phyloP scores from a whole-genome alignment of 1,140 invertebrate species.

The Megathymus violae region DNA sequence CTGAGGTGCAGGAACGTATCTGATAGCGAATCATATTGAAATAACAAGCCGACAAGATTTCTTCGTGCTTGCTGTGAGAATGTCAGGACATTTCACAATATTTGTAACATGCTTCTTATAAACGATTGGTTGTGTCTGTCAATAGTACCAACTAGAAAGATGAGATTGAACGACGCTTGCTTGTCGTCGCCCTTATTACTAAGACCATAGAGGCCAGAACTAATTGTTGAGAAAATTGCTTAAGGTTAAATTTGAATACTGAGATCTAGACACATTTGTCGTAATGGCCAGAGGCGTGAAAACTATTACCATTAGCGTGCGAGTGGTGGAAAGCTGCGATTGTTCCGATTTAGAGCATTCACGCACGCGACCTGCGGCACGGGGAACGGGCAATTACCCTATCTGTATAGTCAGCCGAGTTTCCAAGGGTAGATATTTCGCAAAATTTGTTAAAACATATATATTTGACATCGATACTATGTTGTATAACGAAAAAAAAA shows the following conservation, averaged over 20 bases:
- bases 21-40: too few relatives aligned
- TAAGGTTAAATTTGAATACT: constrained; percentile 1
- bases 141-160: too few relatives aligned
- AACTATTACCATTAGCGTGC: constrained; percentile 29
- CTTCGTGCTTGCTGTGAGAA: too few relatives aligned
- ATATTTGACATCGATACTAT: too few relatives aligned
- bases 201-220: neutral
- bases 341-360: constrained; percentile 22
- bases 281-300: constrained; percentile 17
- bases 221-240: neutral
- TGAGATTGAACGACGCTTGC: too few relatives aligned
- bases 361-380: constrained; percentile 11
- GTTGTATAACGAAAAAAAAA: too few relatives aligned
- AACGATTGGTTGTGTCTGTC: too few relatives aligned
- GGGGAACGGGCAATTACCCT: neutral
- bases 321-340: constrained; percentile 25
- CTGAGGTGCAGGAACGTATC: too few relatives aligned
- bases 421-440: too few relatives aligned
- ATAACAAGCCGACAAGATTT: too few relatives aligned
- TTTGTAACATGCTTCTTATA: neutral
- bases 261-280: neutral
- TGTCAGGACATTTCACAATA: constrained; percentile 23
- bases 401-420: too few relatives aligned
- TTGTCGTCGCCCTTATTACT: neutral
- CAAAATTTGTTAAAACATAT: too few relatives aligned